Evolutionary conservation across 2,113 vertebrate genomes (phyloP).

Genomic region (Suncus etruscus): DNA sequence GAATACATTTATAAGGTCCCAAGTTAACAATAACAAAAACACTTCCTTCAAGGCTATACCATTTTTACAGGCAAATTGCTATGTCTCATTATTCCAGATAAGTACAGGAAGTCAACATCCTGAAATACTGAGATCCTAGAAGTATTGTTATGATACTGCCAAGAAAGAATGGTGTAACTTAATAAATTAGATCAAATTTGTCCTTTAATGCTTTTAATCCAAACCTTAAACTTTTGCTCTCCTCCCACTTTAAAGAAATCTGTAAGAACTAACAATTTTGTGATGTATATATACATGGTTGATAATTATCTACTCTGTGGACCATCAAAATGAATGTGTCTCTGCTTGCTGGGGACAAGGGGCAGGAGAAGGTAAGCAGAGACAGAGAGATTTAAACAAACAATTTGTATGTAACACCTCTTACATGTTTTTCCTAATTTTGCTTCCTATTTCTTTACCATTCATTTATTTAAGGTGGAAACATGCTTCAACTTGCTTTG

Average conservation of each 20-base stretch:
- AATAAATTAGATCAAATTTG: conserved; percentile 74
- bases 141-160: conserved; percentile 35
- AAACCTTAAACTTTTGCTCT: conserved; percentile 45
- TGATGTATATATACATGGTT: conserved; percentile 21
- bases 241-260: conserved; percentile 44
- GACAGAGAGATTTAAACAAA: conserved; percentile 40
- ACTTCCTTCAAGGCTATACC: conserved; percentile 15
- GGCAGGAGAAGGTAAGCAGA: background rate
- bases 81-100: conserved; percentile 53
- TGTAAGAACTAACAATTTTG: conserved; percentile 42
- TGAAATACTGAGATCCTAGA: conserved; percentile 40
- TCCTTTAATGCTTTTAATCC: conserved; percentile 50
- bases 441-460: conserved; percentile 70
- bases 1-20: background rate
- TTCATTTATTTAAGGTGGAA: conserved; percentile 46
- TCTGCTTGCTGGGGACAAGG: background rate
- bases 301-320: background rate
- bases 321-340: background rate
- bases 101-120: conserved; percentile 19
- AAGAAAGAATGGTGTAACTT: conserved; percentile 51
- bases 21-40: background rate
- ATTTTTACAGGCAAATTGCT: background rate
- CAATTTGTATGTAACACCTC: conserved; percentile 12
- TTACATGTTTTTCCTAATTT: conserved; percentile 62
- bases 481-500: conserved; percentile 53